These are phyloP conservation scores for Sorex fumeus DNA, from an alignment of 2,113 vertebrate species.

Conservation along the genomic window DNA sequence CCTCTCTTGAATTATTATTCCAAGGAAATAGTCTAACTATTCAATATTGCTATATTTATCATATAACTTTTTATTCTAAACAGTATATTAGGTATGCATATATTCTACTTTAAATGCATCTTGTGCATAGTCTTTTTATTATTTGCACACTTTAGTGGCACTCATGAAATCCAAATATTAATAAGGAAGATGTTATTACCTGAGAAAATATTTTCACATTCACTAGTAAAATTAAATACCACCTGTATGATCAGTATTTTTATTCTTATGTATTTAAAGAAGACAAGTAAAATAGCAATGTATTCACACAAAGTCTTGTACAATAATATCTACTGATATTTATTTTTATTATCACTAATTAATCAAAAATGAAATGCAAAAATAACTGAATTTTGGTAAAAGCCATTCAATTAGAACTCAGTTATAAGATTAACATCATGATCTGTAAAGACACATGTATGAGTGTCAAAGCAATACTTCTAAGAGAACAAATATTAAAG, in stretches of 20 bases:
- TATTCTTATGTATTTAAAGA: not conserved
- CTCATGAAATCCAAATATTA: not conserved
- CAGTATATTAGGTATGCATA: too few species aligned
- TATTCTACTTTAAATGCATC: too few species aligned
- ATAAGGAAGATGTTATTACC: not conserved
- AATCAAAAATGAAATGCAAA: not conserved
- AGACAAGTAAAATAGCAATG: not conserved
- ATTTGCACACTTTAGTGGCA: too few species aligned
- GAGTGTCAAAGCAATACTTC: not conserved
- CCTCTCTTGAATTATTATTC: too few species aligned
- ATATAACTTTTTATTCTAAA: too few species aligned
- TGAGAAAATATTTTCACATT: slow-evolving; percentile 3
- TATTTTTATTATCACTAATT: not conserved
- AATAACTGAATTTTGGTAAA: slow-evolving; percentile 5
- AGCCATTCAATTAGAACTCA: not conserved
- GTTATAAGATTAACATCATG: not conserved
- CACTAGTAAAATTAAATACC: not conserved
- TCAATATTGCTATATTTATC: too few species aligned
- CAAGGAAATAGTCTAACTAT: too few species aligned
- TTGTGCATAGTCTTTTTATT: too few species aligned
- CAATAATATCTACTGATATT: not conserved
- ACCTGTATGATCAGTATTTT: not conserved
- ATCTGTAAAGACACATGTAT: not conserved
- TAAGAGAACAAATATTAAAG: not conserved
- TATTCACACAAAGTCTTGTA: not conserved